Evolutionary conservation across 2,113 vertebrate species (phyloP).

Genomic region (Pterophyllum scalare): DNA sequence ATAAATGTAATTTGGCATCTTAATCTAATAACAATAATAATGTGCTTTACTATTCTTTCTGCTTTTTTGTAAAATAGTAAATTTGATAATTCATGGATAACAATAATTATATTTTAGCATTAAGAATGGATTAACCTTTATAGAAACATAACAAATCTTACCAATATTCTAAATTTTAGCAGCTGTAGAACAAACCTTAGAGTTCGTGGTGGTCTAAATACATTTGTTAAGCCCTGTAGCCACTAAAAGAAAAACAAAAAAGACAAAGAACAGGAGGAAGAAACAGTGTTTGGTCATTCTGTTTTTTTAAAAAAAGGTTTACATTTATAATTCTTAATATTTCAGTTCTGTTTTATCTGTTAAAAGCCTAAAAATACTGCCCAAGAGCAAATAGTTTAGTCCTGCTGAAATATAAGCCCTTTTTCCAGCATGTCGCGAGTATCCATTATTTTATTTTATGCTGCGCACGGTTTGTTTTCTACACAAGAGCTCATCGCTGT

Average conservation of each 20-base stretch:
- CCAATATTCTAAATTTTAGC: too few species aligned
- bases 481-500: background rate
- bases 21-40: background rate
- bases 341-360: too few species aligned
- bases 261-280: accelerated
- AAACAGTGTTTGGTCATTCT: background rate
- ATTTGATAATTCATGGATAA: background rate
- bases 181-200: too few species aligned
- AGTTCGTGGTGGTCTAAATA: background rate
- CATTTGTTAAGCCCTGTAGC: background rate
- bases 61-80: background rate
- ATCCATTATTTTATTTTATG: background rate
- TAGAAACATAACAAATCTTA: background rate
- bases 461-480: background rate
- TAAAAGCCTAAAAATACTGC: too few species aligned
- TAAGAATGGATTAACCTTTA: background rate
- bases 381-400: background rate
- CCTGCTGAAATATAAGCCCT: background rate
- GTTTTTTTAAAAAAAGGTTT: background rate
- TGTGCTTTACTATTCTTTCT: background rate
- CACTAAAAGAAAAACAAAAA: background rate
- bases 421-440: background rate
- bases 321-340: background rate
- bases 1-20: background rate
- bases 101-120: background rate